phyloP scores from a whole-genome alignment of 2,113 vertebrate genomes.

The Lonchura striata region DNA sequence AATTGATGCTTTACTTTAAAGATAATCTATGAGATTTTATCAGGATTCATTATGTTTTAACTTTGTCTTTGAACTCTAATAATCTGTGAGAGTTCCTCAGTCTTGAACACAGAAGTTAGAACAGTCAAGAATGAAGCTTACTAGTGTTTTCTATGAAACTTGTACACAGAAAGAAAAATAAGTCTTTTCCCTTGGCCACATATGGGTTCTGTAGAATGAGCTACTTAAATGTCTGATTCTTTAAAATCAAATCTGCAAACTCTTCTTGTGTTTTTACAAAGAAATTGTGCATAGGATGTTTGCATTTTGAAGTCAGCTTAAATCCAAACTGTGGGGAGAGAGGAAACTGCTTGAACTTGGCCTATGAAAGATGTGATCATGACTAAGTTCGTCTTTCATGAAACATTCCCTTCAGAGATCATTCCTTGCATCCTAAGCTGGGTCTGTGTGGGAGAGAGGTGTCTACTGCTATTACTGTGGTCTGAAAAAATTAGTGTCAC shows the following conservation, averaged over 20 bases:
- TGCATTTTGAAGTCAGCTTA: slow-evolving; percentile 14
- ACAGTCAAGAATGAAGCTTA: neutral
- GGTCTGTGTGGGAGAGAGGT: neutral
- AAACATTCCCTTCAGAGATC: neutral
- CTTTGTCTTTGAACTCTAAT: neutral
- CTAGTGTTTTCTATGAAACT: neutral
- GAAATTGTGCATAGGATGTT: neutral
- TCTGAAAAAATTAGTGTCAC: neutral
- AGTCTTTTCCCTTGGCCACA: neutral
- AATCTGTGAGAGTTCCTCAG: neutral
- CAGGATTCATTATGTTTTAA: neutral
- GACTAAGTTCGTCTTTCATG: neutral
- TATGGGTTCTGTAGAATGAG: neutral
- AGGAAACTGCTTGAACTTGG: neutral
- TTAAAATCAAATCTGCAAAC: neutral
- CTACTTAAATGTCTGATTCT: neutral
- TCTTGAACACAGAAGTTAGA: neutral
- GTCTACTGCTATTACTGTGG: neutral
- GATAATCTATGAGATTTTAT: slow-evolving; percentile 6
- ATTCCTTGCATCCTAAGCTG: neutral
- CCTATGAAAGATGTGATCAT: neutral
- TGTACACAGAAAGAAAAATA: neutral
- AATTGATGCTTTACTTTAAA: neutral
- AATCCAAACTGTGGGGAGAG: neutral
- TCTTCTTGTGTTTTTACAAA: neutral